phyloP scores from a whole-genome alignment of 2,113 vertebrate genomes.

The Tor tambroides region DNA sequence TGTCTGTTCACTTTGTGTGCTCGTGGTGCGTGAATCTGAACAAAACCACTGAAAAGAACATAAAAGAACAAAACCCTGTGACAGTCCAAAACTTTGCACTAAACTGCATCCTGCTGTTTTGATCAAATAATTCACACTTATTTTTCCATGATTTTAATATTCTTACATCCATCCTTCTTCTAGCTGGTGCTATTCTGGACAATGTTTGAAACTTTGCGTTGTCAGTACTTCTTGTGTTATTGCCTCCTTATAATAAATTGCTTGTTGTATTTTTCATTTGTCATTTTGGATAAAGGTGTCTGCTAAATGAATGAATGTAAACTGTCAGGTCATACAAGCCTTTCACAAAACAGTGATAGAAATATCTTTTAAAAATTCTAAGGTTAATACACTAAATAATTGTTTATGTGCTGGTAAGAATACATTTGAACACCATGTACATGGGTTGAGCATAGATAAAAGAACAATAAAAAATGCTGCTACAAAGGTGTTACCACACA shows the following conservation, averaged over 20 bases:
- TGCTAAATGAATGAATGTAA: neutral
- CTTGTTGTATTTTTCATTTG: neutral
- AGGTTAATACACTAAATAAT: neutral
- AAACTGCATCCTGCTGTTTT: no score
- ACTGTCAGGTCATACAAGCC: neutral
- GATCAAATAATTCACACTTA: neutral
- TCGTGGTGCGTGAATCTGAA: neutral
- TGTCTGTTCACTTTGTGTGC: neutral
- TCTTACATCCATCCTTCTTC: neutral
- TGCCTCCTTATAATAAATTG: neutral
- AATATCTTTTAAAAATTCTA: neutral
- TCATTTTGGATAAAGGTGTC: neutral
- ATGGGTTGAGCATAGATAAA: neutral
- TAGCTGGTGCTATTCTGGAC: no score
- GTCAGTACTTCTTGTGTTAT: neutral
- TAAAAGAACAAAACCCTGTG: neutral
- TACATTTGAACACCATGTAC: neutral
- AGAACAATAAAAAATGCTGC: neutral
- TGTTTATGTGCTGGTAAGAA: neutral
- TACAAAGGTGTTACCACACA: neutral
- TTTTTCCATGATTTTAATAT: neutral
- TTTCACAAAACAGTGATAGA: neutral
- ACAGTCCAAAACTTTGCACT: neutral
- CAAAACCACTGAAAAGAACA: neutral
- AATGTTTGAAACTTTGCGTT: neutral